Base-by-base conservation (phyloP, 2,113 vertebrate species). In the Prietella phreatophila region DNA sequence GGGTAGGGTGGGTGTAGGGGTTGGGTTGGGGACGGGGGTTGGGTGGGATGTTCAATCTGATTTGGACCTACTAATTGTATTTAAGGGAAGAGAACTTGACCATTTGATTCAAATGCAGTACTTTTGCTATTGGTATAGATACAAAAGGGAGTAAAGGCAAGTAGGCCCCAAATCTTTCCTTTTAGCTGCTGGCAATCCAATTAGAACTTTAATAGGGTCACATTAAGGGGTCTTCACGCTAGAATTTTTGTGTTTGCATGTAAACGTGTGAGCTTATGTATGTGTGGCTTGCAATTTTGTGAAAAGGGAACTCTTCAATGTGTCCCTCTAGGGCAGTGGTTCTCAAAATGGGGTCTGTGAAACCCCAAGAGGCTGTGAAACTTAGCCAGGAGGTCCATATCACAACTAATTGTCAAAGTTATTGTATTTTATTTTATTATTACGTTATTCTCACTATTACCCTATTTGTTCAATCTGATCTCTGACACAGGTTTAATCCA, bases 191-290 rank as follows among this genome's bases (percentile, higher is more conserved):
- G 94, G 93, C 96, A 96, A 97, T 98, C 97, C 97, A 98, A 97
- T 98, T 97, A 98, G 95, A 94, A 94, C 93, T 97, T 97, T 96
- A 97, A 95, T 96, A 96, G 96, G 96, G 97, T 97, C 97, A 97
- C 93, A 95, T 96, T 96, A 96, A 95, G 93, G 95, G 95, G 96
- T 95, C 96, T 97, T 96, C 96, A 95, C 95, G 96, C 96, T 97
- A 95, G 94, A 93, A 94, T 36, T 27, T 17, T 58, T 58, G 11
- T 58, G 14, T 75, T 76, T 75, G 20, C 61, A 53, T 69, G 39
- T 67, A 39, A 63, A 69, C 50, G 71, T 42, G 56, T 50, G 84
- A 79, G 85, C 25, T 60, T 78, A 19, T 81, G 17, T 39, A 79
- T 86, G 13, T 27, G 3, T 69, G 33, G 60, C 33, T 69, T 58